A percentile compares a stretch with the other conserved stretches of the same genome.
These are phyloP conservation scores for Podarcis raffonei DNA, from an alignment of 2,113 vertebrate genomes.

Conservation along the genomic window DNA sequence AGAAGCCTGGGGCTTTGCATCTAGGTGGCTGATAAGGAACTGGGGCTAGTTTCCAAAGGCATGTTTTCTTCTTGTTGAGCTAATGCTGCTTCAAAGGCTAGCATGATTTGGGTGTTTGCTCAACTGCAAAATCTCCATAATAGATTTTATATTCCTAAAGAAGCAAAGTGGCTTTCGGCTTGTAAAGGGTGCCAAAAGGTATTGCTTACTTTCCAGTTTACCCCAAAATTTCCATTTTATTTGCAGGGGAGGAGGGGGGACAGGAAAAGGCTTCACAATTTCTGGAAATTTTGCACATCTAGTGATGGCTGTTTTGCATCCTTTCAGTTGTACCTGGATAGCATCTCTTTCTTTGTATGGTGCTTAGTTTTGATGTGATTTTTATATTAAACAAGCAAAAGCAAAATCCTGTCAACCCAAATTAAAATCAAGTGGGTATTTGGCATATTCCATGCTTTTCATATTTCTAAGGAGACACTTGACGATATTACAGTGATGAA, in stretches of 20 bases:
- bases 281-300: too few species aligned
- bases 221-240: too few species aligned
- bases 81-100: not conserved
- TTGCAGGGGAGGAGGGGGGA: too few species aligned
- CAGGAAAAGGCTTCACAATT: too few species aligned
- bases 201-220: too few species aligned
- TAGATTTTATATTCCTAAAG: too few species aligned
- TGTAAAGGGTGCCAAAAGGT: too few species aligned
- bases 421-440: not conserved
- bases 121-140: not conserved
- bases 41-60: not conserved
- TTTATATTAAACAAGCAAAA: not conserved
- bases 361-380: not conserved
- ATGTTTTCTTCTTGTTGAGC: not conserved
- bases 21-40: not conserved
- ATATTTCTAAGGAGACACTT: not conserved
- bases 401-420: not conserved
- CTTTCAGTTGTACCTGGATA: not conserved
- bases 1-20: not conserved
- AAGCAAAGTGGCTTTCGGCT: too few species aligned
- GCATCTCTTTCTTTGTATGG: rapidly evolving
- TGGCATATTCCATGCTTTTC: not conserved
- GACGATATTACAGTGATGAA: not conserved
- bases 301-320: not conserved
- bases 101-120: not conserved